Percentiles rank a stretch among this genome's conserved stretches.
Conservation (phyloP, 2,888 invertebrate species). For the Pristionchus exspectatus region DNA sequence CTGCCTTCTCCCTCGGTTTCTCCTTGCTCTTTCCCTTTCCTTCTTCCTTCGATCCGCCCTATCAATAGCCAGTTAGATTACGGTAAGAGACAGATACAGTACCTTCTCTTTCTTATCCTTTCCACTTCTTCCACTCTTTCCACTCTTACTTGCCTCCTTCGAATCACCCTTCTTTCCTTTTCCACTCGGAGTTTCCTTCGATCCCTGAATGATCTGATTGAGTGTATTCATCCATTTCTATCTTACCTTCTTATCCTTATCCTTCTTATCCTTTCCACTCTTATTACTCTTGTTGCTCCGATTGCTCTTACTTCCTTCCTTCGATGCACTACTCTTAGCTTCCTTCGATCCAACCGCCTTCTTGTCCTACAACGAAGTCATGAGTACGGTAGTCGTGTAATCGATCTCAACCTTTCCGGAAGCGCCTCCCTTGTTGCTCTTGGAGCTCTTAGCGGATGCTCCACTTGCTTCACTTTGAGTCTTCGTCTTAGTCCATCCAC, state of each 20-base stretch:
- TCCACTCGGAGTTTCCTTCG: constrained; percentile 31
- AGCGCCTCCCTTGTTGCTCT: constrained; percentile 7
- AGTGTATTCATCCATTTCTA: not conserved
- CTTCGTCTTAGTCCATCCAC: not conserved
- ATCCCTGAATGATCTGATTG: not conserved
- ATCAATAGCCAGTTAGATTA: not conserved
- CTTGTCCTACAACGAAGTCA: not conserved
- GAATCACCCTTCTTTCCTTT: constrained; percentile 26
- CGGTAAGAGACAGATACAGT: not conserved
- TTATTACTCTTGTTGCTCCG: constrained; percentile 18
- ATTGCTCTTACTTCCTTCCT: constrained; percentile 23
- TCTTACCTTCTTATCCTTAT: constrained; percentile 11
- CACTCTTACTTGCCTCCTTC: constrained; percentile 21
- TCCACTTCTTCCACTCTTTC: constrained; percentile 17
- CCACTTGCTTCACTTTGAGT: not conserved
- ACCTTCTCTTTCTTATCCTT: constrained; percentile 36
- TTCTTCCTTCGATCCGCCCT: constrained; percentile 42
- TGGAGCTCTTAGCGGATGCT: not conserved
- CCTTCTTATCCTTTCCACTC: constrained; percentile 1
- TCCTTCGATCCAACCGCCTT: not conserved
- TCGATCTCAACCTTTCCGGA: not conserved
- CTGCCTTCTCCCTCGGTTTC: constrained; percentile 22
- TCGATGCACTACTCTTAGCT: constrained; percentile 5
- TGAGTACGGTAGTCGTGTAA: not conserved
- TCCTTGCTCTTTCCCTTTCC: not conserved